Evolutionary conservation across 1,140 invertebrate species (phyloP).

Genomic region (Aphaenogaster ashmeadi): DNA sequence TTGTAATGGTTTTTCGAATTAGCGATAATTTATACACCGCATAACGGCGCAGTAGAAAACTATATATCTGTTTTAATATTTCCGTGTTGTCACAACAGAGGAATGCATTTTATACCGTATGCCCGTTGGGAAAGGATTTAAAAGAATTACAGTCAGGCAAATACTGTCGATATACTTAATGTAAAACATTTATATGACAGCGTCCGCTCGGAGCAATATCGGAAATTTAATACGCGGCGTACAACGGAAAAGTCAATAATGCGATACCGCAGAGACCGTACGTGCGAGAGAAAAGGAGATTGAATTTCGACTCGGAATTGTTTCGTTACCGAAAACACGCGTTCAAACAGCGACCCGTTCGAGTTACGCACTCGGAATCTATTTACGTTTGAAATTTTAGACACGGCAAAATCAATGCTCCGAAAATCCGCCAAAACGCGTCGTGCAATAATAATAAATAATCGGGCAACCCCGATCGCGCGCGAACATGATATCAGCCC

Average conservation of each 20-base stretch:
- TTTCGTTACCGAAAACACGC: slow-evolving; percentile 52
- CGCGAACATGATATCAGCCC: neutral
- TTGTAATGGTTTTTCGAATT: neutral
- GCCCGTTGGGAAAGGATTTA: neutral
- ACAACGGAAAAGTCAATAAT: slow-evolving; percentile 62
- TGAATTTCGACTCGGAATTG: slow-evolving; percentile 61
- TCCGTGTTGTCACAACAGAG: neutral
- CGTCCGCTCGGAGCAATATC: slow-evolving; percentile 42
- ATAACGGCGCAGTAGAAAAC: neutral
- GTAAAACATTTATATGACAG: slow-evolving; percentile 56
- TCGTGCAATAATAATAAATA: slow-evolving; percentile 33
- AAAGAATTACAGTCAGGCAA: slow-evolving; percentile 49
- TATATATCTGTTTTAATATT: neutral
- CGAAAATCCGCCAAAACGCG: slow-evolving; percentile 27
- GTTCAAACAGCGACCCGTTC: slow-evolving; percentile 21
- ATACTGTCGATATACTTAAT: slow-evolving; percentile 58
- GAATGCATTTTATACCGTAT: neutral
- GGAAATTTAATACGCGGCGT: slow-evolving; percentile 58
- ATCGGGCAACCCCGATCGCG: neutral
- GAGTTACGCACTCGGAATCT: slow-evolving; percentile 47
- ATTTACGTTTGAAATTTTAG: slow-evolving; percentile 59
- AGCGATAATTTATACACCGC: neutral
- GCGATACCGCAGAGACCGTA: slow-evolving; percentile 51
- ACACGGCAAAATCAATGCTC: slow-evolving; percentile 44
- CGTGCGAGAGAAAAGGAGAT: slow-evolving; percentile 43